phyloP scores from a whole-genome alignment of 2,113 vertebrate species.

The Phalacrocorax brasilianus region DNA sequence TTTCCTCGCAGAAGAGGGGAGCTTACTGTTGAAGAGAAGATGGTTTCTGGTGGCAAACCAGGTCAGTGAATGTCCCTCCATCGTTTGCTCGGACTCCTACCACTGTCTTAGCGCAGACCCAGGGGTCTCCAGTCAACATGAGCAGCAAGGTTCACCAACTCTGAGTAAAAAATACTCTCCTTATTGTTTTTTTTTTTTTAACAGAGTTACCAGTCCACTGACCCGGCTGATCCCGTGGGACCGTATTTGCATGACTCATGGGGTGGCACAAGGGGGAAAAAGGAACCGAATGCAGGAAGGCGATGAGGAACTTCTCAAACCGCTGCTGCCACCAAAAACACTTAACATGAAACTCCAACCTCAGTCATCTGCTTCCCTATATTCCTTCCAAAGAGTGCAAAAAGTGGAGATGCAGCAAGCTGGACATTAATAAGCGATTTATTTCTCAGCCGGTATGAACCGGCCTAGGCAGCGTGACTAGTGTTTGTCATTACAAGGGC shows the following conservation, averaged over 20 bases:
- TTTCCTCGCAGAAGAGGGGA: not conserved
- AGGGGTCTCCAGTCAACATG: not conserved
- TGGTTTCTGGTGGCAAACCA: not conserved
- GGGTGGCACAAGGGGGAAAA: not conserved
- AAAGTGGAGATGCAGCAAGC: not conserved
- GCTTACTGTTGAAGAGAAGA: not conserved
- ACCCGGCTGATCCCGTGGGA: not conserved
- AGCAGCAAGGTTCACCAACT: not conserved
- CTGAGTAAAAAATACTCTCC: not conserved
- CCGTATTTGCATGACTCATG: not conserved
- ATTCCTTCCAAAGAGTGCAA: not conserved
- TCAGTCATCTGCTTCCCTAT: not conserved
- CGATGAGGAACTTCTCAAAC: not conserved
- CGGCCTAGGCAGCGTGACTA: not conserved
- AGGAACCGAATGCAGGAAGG: not conserved
- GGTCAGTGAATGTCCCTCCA: not conserved
- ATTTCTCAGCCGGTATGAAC: not conserved
- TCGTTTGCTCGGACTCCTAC: rapidly evolving
- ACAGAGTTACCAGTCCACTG: not conserved
- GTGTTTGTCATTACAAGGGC: not conserved
- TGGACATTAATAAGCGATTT: not conserved
- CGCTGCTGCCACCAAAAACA: not conserved
- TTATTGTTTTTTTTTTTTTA: not conserved
- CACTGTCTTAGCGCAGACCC: rapidly evolving
- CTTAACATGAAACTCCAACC: rapidly evolving